Conservation (phyloP, 2,797 vertebrate species). For the Catostomus latipinnis region DNA sequence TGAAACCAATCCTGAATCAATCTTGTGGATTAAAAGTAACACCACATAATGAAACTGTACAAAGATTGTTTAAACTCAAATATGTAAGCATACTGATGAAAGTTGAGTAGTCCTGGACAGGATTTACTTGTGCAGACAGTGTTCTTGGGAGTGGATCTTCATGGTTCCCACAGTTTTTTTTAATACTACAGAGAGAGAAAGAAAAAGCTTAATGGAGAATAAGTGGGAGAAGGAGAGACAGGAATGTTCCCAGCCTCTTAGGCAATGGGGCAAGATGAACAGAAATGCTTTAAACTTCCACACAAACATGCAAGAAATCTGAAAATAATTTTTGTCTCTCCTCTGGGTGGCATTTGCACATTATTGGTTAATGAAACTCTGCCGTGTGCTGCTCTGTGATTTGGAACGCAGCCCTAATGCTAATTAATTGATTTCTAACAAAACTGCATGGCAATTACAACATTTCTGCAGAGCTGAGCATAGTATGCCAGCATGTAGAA, state of each 20-base stretch:
- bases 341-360: slow-evolving; percentile 80
- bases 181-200: slow-evolving; percentile 10
- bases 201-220: slow-evolving; percentile 26
- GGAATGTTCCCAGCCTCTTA: slow-evolving; percentile 70
- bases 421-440: slow-evolving; percentile 82
- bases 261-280: slow-evolving; percentile 50
- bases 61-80: not conserved
- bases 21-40: not conserved
- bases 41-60: not conserved
- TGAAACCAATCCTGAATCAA: not conserved
- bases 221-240: slow-evolving; percentile 42
- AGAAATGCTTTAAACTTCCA: slow-evolving; percentile 69
- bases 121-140: not conserved
- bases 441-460: slow-evolving; percentile 76
- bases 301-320: slow-evolving; percentile 76
- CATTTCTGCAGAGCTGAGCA: slow-evolving; percentile 75
- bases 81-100: slow-evolving; percentile 2
- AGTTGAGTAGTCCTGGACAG: slow-evolving; percentile 8
- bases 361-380: slow-evolving; percentile 78
- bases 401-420: slow-evolving; percentile 72
- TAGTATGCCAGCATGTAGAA: slow-evolving; percentile 69
- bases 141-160: slow-evolving; percentile 45
- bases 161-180: slow-evolving; percentile 52
- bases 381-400: slow-evolving; percentile 63
- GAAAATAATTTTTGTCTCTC: slow-evolving; percentile 72